Base-by-base conservation (phyloP, 2,797 vertebrate species). In the Sphenodon punctatus region DNA sequence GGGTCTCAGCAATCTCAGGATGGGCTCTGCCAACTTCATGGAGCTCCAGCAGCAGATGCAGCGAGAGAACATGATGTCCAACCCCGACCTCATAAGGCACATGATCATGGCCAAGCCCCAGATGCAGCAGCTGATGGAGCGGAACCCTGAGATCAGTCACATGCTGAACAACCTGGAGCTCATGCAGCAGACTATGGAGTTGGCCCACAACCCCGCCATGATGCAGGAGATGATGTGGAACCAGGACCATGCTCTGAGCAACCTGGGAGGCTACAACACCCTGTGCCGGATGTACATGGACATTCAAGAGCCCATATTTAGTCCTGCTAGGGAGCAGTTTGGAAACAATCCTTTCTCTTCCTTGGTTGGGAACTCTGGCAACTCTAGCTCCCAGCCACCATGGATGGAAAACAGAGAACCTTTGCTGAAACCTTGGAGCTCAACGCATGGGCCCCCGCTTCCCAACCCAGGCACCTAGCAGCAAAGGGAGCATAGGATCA, bases 221-320 rank as follows among this genome's bases (percentile, higher is more conserved):
- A 99, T 99, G 99, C 98, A 99, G 94, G 98, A 99, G 94, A 99
- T 99, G 99, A 99, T 99, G 98, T 95, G 99, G 80, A 99, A 99
- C 95, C 99, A 99, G 94, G 99, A 99, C 91, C 96, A 98, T 14
- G 99, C 98, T 66, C 94, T 99, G 85, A 99, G 99, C 95, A 99
- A 99, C 95, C 95, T 99, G 46, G 99, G 99, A 30, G 99, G 98
- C 49, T 99, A 99, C 92, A 99, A 99, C 8, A 99, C 99, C 78
- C 96, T 99, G 90, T 97, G 98, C 59, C 97, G 99, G 85, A 99
- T 99, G 99, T 99, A 99, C 94, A 99, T 98, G 0, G 99, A 99
- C 92, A 99, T 99, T 90, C 99, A 99, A 95, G 99, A 99, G 92
- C 99, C 99, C 85, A 99, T 99, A 98, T 98, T 99, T 81, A 99